Evolutionary conservation across 1,140 invertebrate species (phyloP).

Genomic region (Eubasilissa regina): DNA sequence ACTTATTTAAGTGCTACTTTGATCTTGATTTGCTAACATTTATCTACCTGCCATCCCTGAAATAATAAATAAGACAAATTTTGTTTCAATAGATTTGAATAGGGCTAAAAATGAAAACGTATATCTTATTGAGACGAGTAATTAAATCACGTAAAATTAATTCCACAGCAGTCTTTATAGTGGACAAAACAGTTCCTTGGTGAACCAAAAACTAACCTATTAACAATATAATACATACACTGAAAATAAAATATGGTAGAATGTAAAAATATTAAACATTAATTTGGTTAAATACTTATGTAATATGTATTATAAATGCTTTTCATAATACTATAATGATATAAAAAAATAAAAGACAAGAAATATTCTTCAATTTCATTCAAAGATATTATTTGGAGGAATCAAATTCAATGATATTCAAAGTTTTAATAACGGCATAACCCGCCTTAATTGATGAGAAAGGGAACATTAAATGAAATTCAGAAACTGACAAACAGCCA

Average conservation of each 20-base stretch:
- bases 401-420: no score
- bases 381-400: no score
- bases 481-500: no score
- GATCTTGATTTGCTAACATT: no score
- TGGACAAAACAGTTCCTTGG: conserved; percentile 46
- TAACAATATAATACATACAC: conserved; percentile 4
- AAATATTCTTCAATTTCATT: no score
- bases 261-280: conserved; percentile 16
- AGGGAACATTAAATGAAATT: no score
- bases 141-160: conserved; percentile 31
- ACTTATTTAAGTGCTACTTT: no score
- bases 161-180: conserved; percentile 44
- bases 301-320: conserved; percentile 8
- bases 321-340: conserved; percentile 1
- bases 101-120: neutral
- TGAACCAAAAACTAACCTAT: conserved; percentile 43
- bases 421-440: no score
- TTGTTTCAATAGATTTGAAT: no score
- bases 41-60: no score
- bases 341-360: neutral
- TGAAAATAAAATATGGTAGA: conserved; percentile 16
- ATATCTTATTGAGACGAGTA: conserved; percentile 23
- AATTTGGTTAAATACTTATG: conserved; percentile 12
- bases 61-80: no score
- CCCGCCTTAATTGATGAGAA: no score